Conservation (phyloP, 2,113 vertebrate species). For the Scortum barcoo region DNA sequence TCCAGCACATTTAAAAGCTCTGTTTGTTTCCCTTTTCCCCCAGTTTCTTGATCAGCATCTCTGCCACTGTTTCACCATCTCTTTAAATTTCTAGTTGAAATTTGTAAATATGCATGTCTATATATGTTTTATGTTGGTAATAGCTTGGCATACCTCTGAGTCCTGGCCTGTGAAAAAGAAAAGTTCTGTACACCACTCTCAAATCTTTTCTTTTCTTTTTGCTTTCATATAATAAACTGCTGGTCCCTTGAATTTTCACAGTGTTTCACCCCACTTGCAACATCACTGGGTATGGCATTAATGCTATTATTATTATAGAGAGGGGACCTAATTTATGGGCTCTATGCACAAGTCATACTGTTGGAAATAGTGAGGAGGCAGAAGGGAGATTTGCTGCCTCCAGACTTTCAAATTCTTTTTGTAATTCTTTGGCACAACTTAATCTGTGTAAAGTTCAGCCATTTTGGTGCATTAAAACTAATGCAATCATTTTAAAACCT, state of each 20-base stretch:
- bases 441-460: conserved; percentile 58
- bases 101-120: conserved; percentile 46
- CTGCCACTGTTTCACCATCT: conserved; percentile 59
- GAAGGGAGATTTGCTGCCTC: conserved; percentile 55
- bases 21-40: conserved; percentile 59
- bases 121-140: conserved; percentile 4
- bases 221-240: not conserved
- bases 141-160: conserved; percentile 3
- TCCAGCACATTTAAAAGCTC: conserved; percentile 64
- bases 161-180: not conserved
- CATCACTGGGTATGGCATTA: conserved; percentile 20
- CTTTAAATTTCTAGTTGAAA: conserved; percentile 38
- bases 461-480: conserved; percentile 47
- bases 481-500: conserved; percentile 33
- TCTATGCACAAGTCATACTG: conserved; percentile 47
- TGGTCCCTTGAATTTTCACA: conserved; percentile 14
- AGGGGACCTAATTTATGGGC: conserved; percentile 49
- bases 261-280: conserved; percentile 31
- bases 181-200: not conserved
- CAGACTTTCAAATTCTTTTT: conserved; percentile 56
- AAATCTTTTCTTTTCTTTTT: not conserved
- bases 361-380: conserved; percentile 57
- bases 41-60: conserved; percentile 44
- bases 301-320: conserved; percentile 47
- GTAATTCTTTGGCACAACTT: conserved; percentile 57